Conservation (phyloP, 2,888 invertebrate genomes). For the Hirtodrosophila cameraria region DNA sequence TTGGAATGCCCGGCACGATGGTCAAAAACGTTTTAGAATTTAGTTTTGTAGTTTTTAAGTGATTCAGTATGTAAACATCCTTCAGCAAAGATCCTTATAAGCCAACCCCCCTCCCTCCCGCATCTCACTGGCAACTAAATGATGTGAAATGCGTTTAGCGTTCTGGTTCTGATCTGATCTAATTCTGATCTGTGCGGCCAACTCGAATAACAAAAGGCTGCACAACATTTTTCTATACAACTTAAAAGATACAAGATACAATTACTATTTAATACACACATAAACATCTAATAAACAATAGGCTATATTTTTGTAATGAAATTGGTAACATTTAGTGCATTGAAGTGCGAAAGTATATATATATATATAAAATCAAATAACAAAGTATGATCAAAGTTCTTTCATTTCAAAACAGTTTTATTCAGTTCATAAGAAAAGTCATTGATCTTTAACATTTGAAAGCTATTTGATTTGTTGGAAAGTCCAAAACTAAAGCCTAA, state of each 20-base stretch:
- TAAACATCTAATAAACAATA: conserved; percentile 59
- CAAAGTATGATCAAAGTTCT: conserved; percentile 5
- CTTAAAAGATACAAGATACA: conserved; percentile 60
- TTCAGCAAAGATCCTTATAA: neutral
- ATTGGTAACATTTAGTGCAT: conserved; percentile 69
- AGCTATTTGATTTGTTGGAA: conserved; percentile 30
- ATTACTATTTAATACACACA: conserved; percentile 53
- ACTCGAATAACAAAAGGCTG: conserved; percentile 68
- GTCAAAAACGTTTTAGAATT: conserved; percentile 42
- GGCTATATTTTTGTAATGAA: conserved; percentile 76
- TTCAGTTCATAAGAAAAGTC: neutral
- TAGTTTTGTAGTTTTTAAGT: conserved; percentile 37
- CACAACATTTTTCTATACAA: conserved; percentile 50
- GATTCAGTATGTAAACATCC: conserved; percentile 23
- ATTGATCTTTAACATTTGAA: conserved; percentile 7
- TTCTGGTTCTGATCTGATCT: conserved; percentile 34
- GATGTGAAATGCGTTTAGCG: conserved; percentile 22
- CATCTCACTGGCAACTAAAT: conserved; percentile 6
- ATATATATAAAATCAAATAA: conserved; percentile 23
- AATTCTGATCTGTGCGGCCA: conserved; percentile 42
- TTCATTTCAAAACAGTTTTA: conserved; percentile 6
- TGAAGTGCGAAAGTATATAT: conserved; percentile 66
- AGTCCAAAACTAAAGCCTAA: conserved; percentile 31
- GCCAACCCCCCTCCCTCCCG: neutral
- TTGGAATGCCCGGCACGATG: conserved; percentile 52